phyloP scores from a whole-genome alignment of 2,888 invertebrate species.

The Nephrocerus scutellatus region DNA sequence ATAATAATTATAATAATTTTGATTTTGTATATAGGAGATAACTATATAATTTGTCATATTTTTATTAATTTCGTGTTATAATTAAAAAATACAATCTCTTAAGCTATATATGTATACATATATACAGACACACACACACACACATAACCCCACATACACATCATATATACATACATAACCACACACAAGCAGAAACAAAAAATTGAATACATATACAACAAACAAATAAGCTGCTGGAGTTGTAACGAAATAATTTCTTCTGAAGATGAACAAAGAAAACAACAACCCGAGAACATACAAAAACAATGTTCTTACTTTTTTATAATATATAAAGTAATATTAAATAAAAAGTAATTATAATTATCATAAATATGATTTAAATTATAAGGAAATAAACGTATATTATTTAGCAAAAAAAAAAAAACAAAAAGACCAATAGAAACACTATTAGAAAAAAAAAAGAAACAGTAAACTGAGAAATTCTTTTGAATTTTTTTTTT shows the following conservation, averaged over 20 bases:
- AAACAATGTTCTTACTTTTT: no score
- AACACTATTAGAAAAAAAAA: constrained; percentile 3
- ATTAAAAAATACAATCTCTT: no score
- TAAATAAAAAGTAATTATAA: constrained; percentile 13
- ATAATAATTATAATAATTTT: no score
- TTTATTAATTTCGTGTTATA: no score
- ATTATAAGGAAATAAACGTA: constrained; percentile 11
- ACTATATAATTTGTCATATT: no score
- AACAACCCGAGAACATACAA: no score
- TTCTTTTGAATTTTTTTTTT: constrained; percentile 8
- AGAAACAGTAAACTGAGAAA: constrained; percentile 5
- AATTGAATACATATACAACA: not conserved
- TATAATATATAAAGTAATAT: constrained; percentile 6
- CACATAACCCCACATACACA: no score
- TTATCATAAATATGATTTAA: constrained; percentile 9
- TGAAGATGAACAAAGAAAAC: no score
- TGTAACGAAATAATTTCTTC: no score
- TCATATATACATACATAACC: constrained; percentile 4
- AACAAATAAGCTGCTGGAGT: not conserved
- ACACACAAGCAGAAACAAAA: not conserved
- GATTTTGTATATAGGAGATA: no score
- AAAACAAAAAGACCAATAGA: not conserved
- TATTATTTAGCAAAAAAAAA: constrained; percentile 16
- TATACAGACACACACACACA: no score
- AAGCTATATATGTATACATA: no score